Evolutionary conservation across 2,113 vertebrate species (phyloP).

Genomic region (Atrichornis clamosus): DNA sequence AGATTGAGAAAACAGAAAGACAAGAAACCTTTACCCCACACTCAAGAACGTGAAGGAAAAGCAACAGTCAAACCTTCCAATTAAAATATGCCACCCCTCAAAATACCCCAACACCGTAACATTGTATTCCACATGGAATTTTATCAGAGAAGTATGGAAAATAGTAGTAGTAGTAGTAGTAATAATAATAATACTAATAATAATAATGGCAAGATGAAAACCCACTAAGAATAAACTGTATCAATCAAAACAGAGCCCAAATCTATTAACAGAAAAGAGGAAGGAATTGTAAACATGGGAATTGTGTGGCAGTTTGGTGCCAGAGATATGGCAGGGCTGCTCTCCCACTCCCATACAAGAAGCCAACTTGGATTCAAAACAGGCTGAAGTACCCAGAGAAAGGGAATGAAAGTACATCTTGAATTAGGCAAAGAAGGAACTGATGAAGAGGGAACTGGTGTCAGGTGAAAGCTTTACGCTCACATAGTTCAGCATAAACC

Average conservation of each 20-base stretch:
- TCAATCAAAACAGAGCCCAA: background rate
- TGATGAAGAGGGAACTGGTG: background rate
- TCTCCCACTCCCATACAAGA: background rate
- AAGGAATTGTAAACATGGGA: background rate
- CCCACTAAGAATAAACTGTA: background rate
- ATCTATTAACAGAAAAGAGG: background rate
- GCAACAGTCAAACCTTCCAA: background rate
- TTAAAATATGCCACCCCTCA: background rate
- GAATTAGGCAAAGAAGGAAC: background rate
- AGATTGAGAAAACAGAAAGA: background rate
- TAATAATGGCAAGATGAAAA: background rate
- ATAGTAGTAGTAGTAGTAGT: background rate
- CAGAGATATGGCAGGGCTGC: background rate
- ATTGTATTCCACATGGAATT: background rate
- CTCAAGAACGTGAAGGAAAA: background rate
- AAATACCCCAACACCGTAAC: background rate
- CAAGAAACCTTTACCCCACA: background rate
- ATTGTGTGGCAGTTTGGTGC: background rate
- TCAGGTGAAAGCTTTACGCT: background rate
- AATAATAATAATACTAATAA: background rate
- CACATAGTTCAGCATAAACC: background rate
- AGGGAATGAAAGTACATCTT: background rate
- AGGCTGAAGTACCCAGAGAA: background rate
- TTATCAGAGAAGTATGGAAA: background rate
- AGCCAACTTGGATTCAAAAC: background rate